Percentiles rank a stretch among this genome's conserved stretches.
Conservation (phyloP, 1,140 invertebrate genomes). For the Samia ricini region DNA sequence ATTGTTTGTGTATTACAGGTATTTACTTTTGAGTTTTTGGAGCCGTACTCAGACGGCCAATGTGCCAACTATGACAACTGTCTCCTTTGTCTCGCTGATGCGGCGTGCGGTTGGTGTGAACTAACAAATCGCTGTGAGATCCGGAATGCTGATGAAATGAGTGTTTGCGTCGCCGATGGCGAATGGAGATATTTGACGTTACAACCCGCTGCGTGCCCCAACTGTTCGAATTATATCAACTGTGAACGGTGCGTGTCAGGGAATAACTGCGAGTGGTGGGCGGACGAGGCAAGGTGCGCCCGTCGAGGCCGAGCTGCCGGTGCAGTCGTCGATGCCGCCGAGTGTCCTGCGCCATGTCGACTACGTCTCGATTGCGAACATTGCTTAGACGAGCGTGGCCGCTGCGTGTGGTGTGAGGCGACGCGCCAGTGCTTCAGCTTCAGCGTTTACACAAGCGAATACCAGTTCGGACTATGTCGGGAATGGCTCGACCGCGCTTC, state of each 20-base stretch:
- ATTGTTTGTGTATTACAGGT: slow-evolving; percentile 67
- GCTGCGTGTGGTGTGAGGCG: slow-evolving; percentile 97
- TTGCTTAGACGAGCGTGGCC: slow-evolving; percentile 90
- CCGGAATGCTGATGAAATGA: slow-evolving; percentile 81
- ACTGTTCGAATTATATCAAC: slow-evolving; percentile 93
- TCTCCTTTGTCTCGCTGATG: slow-evolving; percentile 91
- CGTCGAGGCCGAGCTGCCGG: slow-evolving; percentile 85
- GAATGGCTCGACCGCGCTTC: slow-evolving; percentile 93
- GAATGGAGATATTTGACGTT: slow-evolving; percentile 90
- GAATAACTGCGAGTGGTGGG: slow-evolving; percentile 92
- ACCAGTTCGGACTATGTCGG: slow-evolving; percentile 93
- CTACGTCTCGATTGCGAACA: slow-evolving; percentile 86
- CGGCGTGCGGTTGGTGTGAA: slow-evolving; percentile 94
- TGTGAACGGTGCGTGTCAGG: slow-evolving; percentile 87
- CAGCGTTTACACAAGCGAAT: slow-evolving; percentile 95
- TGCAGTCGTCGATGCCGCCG: slow-evolving; percentile 79
- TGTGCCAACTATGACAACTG: slow-evolving; percentile 91
- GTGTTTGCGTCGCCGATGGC: slow-evolving; percentile 76
- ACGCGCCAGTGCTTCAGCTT: slow-evolving; percentile 95
- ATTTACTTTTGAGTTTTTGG: slow-evolving; percentile 93
- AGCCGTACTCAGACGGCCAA: slow-evolving; percentile 89
- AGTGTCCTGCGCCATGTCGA: slow-evolving; percentile 88
- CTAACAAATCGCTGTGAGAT: slow-evolving; percentile 82
- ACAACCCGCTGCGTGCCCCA: slow-evolving; percentile 88
- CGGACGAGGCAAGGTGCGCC: slow-evolving; percentile 90